Conservation (phyloP, 2,888 invertebrate species). For the Monoplex corrugatus region DNA sequence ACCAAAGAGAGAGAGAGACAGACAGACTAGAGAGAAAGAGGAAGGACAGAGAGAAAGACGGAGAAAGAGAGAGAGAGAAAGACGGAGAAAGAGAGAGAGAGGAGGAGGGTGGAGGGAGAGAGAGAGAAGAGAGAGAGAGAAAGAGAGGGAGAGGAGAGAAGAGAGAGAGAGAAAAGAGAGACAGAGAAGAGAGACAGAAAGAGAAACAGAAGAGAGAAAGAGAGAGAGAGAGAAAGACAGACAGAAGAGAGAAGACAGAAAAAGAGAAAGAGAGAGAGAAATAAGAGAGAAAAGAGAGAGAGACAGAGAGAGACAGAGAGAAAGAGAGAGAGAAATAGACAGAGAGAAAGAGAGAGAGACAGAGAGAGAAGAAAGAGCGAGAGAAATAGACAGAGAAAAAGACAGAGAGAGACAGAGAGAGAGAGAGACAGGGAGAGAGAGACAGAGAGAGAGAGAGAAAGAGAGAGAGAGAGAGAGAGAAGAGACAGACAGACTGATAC, state of each 20-base stretch:
- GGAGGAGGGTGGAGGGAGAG: neutral
- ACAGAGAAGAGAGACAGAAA: neutral
- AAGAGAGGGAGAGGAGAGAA: neutral
- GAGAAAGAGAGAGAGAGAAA: neutral
- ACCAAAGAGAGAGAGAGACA: neutral
- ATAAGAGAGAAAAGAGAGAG: too few species aligned
- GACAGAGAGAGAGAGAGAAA: neutral
- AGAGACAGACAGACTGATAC: too few species aligned
- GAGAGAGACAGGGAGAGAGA: neutral
- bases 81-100: neutral
- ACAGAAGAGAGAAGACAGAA: neutral
- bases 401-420: neutral
- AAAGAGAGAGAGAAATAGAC: too few species aligned
- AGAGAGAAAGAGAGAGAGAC: too few species aligned
- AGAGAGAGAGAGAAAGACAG: neutral
- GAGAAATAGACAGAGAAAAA: too few species aligned
- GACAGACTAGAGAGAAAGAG: too few species aligned
- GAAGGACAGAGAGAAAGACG: neutral
- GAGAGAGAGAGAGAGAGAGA: neutral
- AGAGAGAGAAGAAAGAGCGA: too few species aligned
- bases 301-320: too few species aligned
- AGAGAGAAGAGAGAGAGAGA: neutral
- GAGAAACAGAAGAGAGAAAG: neutral
- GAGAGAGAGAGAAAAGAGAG: neutral
- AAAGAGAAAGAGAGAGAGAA: neutral